Evolutionary conservation across 1,140 invertebrate genomes (phyloP).

Genomic region (Trissolcus basalis): DNA sequence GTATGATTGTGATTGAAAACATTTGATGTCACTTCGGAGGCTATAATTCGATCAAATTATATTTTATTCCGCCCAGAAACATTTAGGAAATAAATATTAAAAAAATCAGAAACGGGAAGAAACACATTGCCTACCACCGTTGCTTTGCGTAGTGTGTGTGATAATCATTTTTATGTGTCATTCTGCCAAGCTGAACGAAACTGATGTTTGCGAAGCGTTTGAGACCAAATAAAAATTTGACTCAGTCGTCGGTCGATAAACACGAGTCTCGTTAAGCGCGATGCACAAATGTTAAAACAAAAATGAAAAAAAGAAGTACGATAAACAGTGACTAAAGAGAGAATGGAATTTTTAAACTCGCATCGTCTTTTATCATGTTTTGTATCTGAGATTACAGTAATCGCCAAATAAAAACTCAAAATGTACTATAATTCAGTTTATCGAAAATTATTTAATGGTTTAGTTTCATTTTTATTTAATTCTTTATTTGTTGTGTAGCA

Average conservation of each 20-base stretch:
- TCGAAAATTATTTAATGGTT: too few relatives aligned
- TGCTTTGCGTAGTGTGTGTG: slow-evolving; percentile 50
- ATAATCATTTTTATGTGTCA: slow-evolving; percentile 49
- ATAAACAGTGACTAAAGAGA: slow-evolving; percentile 29
- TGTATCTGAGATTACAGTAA: slow-evolving; percentile 23
- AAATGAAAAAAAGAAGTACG: slow-evolving; percentile 39
- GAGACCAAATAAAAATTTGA: slow-evolving; percentile 20
- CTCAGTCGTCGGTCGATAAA: slow-evolving; percentile 31
- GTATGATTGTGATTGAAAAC: slow-evolving; percentile 48
- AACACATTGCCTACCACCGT: slow-evolving; percentile 37
- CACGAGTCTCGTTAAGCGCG: slow-evolving; percentile 44
- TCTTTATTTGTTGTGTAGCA: too few relatives aligned
- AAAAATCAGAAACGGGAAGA: slow-evolving; percentile 8
- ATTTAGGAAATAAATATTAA: slow-evolving; percentile 9
- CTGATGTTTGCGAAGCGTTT: slow-evolving; percentile 30
- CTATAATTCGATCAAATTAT: slow-evolving; percentile 53
- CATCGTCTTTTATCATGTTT: slow-evolving; percentile 43
- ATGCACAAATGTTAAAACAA: slow-evolving; percentile 45
- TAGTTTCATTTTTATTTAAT: too few relatives aligned
- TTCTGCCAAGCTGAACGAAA: slow-evolving; percentile 43
- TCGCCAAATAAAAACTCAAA: not conserved
- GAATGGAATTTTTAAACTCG: slow-evolving; percentile 36
- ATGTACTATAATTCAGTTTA: too few relatives aligned
- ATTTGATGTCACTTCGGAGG: slow-evolving; percentile 47
- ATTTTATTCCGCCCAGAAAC: slow-evolving; percentile 58